Evolutionary conservation across 1,140 invertebrate species (phyloP), one percentile per base, ranked within the genome.

Genomic region (Drosophila neocordata): DNA sequence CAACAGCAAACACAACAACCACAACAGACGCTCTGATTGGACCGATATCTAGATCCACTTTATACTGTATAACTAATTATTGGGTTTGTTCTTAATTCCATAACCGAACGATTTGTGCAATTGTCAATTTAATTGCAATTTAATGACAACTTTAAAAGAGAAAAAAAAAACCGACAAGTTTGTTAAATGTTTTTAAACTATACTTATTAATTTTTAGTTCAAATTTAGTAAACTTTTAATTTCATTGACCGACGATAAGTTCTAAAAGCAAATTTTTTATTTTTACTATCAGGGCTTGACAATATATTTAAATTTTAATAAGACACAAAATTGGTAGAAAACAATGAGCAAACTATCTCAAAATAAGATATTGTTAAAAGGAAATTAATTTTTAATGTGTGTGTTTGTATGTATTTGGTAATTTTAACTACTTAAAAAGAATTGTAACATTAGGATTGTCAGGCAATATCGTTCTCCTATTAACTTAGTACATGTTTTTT

Each of bases 1-100:
- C 79, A 80, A 7, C 69, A 70, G 9, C 79, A 75, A 13, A 76
- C 76, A 24, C 72, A 71, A 74, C 79, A 81, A 87, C 70, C 82
- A 64, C 79, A 88, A 87, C 84, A 83, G 79, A 88, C 83, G 73
- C 79, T 88, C 53, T 88, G 76, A 87, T 57, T 55, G 66, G 77
- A 75, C 44, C 31, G 71, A 65, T 51, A 48, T 52, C 20, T 75
- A 75, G 64, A 58, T 65, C 69, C 55, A 72, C 55, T 57, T 35
- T 63, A 20, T 72, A 70, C n/a, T 52, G 13, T 65, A 37, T 48
- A 51, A 63, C 11, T 9, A 38, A 35, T 57, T 48, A 38, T 68
- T 68, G 13, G 5, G 15, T 34, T 34, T 13, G 13, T 56, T 18
- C 53, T 18, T 24, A 56, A 35, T 56, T 56, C 27, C 15, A 56